These are phyloP conservation scores for Musca domestica DNA, from an alignment of 1,140 invertebrate genomes.

Conservation along the genomic window DNA sequence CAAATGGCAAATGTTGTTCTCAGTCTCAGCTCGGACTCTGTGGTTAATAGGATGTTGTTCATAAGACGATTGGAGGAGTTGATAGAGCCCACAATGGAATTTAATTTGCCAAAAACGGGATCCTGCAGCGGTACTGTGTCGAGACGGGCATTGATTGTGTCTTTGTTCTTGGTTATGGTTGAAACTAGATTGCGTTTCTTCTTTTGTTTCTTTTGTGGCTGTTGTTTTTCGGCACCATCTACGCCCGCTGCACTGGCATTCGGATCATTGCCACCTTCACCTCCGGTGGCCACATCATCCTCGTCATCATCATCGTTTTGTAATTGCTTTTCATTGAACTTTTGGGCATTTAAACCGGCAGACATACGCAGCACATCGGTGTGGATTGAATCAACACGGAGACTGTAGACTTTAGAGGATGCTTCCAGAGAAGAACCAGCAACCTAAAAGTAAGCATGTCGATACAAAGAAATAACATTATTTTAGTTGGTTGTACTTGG, in stretches of 20 bases:
- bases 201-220: slow-evolving; percentile 41
- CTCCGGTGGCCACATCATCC: slow-evolving; percentile 32
- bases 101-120: slow-evolving; percentile 50
- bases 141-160: slow-evolving; percentile 47
- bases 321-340: slow-evolving; percentile 35
- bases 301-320: slow-evolving; percentile 39
- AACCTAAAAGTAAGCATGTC: slow-evolving; percentile 31
- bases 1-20: slow-evolving; percentile 43
- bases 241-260: slow-evolving; percentile 19
- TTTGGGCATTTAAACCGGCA: slow-evolving; percentile 56
- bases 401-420: slow-evolving; percentile 72
- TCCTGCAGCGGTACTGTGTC: slow-evolving; percentile 49
- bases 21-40: slow-evolving; percentile 40
- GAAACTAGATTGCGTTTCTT: slow-evolving; percentile 46
- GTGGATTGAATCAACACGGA: slow-evolving; percentile 70
- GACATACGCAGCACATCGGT: slow-evolving; percentile 68
- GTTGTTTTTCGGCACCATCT: slow-evolving; percentile 29
- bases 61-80: slow-evolving; percentile 50
- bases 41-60: slow-evolving; percentile 46
- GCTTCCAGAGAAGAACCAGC: slow-evolving; percentile 72
- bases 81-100: slow-evolving; percentile 49
- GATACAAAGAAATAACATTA: not conserved
- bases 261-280: slow-evolving; percentile 20
- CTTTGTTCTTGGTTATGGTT: slow-evolving; percentile 52
- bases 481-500: too few relatives aligned